phyloP scores from a whole-genome alignment of 2,888 invertebrate genomes.

The Mimumesa dahlbomi region DNA sequence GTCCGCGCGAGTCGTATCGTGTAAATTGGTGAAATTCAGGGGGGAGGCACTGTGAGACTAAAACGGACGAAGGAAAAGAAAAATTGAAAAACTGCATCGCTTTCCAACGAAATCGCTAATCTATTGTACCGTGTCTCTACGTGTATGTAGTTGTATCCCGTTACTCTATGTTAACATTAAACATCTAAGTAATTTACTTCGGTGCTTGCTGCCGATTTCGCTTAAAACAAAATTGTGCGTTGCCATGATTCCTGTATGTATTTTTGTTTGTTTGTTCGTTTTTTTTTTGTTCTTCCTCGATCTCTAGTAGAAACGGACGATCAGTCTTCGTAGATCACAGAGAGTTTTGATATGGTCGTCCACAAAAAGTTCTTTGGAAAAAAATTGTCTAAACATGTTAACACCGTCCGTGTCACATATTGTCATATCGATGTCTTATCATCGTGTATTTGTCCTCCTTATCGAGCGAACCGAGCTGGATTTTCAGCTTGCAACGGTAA shows the following conservation, averaged over 20 bases:
- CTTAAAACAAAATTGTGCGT: neutral
- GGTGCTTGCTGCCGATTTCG: too few relatives aligned
- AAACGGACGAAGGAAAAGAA: neutral
- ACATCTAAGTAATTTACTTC: too few relatives aligned
- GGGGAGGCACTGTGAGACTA: neutral
- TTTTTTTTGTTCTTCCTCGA: neutral
- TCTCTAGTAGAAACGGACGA: slow-evolving; percentile 66
- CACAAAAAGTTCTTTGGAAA: slow-evolving; percentile 27
- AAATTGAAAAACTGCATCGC: neutral
- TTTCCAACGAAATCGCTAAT: neutral
- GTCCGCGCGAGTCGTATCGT: neutral
- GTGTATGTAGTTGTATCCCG: too few relatives aligned
- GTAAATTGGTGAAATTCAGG: neutral
- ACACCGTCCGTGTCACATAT: slow-evolving; percentile 36
- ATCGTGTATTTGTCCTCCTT: slow-evolving; percentile 13
- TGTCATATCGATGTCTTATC: slow-evolving; percentile 43
- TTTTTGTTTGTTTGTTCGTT: too few relatives aligned
- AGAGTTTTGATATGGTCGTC: slow-evolving; percentile 77
- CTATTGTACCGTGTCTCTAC: too few relatives aligned
- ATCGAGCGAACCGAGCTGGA: slow-evolving; percentile 7
- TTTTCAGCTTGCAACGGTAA: slow-evolving; percentile 11
- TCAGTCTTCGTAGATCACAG: slow-evolving; percentile 79
- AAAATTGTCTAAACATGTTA: slow-evolving; percentile 30
- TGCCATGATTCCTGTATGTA: neutral
- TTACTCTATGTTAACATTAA: too few relatives aligned